These are phyloP conservation scores for Notospermus geniculatus DNA, from an alignment of 1,140 invertebrate species.

Conservation along the genomic window DNA sequence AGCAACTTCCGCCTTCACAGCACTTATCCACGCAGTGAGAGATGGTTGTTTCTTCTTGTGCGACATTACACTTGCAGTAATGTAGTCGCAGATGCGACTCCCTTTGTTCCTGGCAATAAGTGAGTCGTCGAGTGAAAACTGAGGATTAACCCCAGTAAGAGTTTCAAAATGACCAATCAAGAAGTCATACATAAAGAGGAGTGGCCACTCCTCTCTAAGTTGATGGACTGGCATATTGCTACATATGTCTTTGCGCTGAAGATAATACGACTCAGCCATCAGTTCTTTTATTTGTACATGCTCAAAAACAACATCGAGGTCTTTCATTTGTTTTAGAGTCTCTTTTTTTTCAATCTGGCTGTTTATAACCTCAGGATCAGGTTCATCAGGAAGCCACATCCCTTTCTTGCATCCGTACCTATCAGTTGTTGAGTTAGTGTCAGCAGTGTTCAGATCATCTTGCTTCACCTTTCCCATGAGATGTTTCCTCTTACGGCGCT, in stretches of 20 bases:
- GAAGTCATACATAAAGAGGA: neutral
- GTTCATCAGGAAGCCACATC: neutral
- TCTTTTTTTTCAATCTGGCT: neutral
- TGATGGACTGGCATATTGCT: neutral
- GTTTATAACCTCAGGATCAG: neutral
- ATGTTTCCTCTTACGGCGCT: too few species aligned
- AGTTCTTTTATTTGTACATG: neutral
- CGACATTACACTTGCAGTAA: neutral
- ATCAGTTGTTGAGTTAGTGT: neutral
- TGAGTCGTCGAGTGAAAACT: neutral
- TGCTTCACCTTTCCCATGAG: neutral
- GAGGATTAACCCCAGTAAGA: neutral
- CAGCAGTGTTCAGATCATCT: neutral
- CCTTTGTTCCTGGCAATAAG: neutral
- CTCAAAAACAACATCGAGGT: neutral
- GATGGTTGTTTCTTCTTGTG: neutral
- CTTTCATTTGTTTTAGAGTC: neutral
- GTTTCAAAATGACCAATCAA: neutral
- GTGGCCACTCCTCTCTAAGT: constrained; percentile 1
- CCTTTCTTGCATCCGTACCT: neutral
- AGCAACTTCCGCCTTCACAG: neutral
- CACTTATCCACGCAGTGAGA: neutral
- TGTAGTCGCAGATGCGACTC: neutral
- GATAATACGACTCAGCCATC: neutral
- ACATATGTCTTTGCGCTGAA: neutral